Evolutionary conservation across 2,797 vertebrate species (phyloP).

Genomic region (Gymnopithys bicolor): DNA sequence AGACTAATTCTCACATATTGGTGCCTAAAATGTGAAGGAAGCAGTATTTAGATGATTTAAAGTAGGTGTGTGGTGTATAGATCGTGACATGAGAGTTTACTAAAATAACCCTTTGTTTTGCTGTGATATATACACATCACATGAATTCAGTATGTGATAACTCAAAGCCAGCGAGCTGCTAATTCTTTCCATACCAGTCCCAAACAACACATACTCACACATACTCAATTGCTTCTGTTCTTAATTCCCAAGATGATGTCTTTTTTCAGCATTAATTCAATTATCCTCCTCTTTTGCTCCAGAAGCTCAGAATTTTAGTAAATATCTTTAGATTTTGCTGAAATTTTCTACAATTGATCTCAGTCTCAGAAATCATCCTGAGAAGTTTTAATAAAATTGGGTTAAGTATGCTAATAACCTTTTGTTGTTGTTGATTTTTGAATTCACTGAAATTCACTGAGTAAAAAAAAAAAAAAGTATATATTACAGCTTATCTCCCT

Average conservation of each 20-base stretch:
- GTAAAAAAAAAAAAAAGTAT: background rate
- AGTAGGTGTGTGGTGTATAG: background rate
- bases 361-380: background rate
- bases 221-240: background rate
- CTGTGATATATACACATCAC: background rate
- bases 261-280: background rate
- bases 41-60: background rate
- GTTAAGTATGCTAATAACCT: background rate
- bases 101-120: background rate
- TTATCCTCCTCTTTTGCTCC: background rate
- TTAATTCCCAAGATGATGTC: background rate
- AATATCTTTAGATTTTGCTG: background rate
- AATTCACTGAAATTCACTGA: background rate
- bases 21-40: background rate
- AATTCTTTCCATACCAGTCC: background rate
- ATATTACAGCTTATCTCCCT: background rate
- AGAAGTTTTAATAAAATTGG: background rate
- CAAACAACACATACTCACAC: background rate
- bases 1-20: background rate
- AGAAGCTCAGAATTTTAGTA: background rate
- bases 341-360: background rate
- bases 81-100: background rate
- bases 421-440: background rate
- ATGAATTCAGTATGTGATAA: background rate
- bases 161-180: background rate